phyloP scores from a whole-genome alignment of 2,797 vertebrate species.

The Tokudaia tokunoshimensis region DNA sequence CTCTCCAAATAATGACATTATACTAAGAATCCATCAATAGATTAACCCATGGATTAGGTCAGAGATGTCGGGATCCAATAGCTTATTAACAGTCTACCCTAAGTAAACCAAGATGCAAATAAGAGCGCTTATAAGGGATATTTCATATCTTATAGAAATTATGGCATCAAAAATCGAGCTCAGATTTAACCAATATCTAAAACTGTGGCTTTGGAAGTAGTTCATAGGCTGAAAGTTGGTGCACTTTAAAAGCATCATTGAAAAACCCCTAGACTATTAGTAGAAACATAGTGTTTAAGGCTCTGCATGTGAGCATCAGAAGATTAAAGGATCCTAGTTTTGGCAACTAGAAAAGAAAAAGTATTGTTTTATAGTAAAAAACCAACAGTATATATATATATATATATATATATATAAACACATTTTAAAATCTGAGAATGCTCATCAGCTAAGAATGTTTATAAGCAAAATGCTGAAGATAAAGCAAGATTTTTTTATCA shows the following conservation, averaged over 20 bases:
- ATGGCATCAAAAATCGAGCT: neutral
- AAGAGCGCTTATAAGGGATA: neutral
- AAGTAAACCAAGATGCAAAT: neutral
- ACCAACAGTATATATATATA: neutral
- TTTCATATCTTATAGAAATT: neutral
- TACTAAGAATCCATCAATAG: neutral
- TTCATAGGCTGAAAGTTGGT: neutral
- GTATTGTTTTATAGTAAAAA: neutral
- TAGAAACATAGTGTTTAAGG: neutral
- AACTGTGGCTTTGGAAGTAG: neutral
- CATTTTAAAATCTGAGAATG: neutral
- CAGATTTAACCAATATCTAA: neutral
- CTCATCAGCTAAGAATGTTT: neutral
- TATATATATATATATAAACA: too few species aligned
- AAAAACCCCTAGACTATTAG: neutral
- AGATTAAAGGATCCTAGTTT: neutral
- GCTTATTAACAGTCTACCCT: neutral
- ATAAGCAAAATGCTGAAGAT: neutral
- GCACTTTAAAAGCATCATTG: neutral
- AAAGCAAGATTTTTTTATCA: neutral
- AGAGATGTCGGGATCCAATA: neutral
- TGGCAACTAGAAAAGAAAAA: neutral
- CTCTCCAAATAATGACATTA: neutral
- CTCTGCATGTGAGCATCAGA: neutral
- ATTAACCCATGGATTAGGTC: neutral